Evolutionary conservation across 2,888 invertebrate genomes (phyloP), one percentile per base, ranked within the genome.

Genomic region (Cryptops parisi): DNA sequence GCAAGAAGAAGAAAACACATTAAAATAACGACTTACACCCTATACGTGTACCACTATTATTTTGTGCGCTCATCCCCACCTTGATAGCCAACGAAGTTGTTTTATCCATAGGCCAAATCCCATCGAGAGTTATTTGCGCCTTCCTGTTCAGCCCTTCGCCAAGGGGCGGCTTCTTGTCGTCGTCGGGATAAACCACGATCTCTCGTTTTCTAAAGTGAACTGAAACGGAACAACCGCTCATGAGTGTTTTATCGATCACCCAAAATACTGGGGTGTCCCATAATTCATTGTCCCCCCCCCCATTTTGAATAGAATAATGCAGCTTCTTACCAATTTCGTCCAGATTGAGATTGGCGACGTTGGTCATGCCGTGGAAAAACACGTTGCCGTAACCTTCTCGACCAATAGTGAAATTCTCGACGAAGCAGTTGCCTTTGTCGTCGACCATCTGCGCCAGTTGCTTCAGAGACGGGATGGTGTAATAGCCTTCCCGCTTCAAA

Each of bases 201-300:
- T 98, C 96, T 66, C 93, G 90, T 68, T 90, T 84, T 2, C 91
- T 77, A 70, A 97, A 89, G 65, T 87, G 84, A 0, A 97, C 90
- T 80, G 74, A 3, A 66, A 64, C 22, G 45, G 54, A 56, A 48
- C 25, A 40, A 49, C n/a, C n/a, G n/a, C n/a, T n/a, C n/a, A n/a
- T 26, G 4, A 17, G 27, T 27, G 2, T n/a, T 25, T n/a, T n/a
- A n/a, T n/a, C n/a, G n/a, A n/a, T n/a, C n/a, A n/a, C n/a, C n/a
- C n/a, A 39, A 39, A 23, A 39, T 38, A n/a, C n/a, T n/a, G n/a
- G n/a, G n/a, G n/a, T n/a, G n/a, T n/a, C n/a, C n/a, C n/a, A n/a
- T n/a, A n/a, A n/a, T n/a, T n/a, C n/a, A n/a, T n/a, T n/a, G n/a
- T n/a, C n/a, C n/a, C n/a, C n/a, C n/a, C n/a, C n/a, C n/a, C n/a